Conservation (phyloP, 37 sponge, comb jelly and placozoan genomes). For the Geodia barretti region DNA sequence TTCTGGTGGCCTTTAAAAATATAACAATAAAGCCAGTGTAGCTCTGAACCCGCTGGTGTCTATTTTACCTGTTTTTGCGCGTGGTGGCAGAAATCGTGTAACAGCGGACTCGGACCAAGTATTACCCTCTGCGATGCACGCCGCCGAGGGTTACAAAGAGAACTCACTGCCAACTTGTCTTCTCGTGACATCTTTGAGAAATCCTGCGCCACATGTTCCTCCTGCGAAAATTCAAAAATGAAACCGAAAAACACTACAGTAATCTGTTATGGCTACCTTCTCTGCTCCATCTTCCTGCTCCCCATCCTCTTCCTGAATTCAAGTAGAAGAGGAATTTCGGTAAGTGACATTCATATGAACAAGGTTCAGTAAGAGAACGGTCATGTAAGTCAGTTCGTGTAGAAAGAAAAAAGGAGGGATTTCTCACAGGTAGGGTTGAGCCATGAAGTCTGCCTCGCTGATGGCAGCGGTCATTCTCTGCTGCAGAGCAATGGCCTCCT, state of each 20-base stretch:
- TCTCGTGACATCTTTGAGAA: slow-evolving; percentile 46
- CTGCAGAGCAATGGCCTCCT: slow-evolving; percentile 80
- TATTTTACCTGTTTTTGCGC: no score
- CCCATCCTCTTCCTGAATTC: background rate
- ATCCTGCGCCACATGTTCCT: slow-evolving; percentile 18
- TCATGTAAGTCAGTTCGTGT: no score
- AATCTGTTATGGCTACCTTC: background rate
- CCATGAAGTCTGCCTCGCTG: slow-evolving; percentile 64
- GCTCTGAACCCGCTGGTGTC: no score
- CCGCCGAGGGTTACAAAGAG: background rate
- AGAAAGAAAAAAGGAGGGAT: background rate
- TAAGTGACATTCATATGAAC: no score
- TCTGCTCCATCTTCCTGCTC: background rate
- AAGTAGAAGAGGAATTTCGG: background rate
- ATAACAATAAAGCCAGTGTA: no score
- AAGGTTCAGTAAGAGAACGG: no score
- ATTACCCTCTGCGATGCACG: no score
- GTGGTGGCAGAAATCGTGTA: no score
- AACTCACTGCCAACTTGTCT: slow-evolving; percentile 42
- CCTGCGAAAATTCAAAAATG: no score
- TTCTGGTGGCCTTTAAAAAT: no score
- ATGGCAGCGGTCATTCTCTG: slow-evolving; percentile 59
- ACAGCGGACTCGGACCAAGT: no score
- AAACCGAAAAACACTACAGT: no score
- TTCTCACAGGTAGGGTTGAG: slow-evolving; percentile 20